Base-by-base conservation (phyloP, 2,888 invertebrate genomes). In the Dromius quadrimaculatus region DNA sequence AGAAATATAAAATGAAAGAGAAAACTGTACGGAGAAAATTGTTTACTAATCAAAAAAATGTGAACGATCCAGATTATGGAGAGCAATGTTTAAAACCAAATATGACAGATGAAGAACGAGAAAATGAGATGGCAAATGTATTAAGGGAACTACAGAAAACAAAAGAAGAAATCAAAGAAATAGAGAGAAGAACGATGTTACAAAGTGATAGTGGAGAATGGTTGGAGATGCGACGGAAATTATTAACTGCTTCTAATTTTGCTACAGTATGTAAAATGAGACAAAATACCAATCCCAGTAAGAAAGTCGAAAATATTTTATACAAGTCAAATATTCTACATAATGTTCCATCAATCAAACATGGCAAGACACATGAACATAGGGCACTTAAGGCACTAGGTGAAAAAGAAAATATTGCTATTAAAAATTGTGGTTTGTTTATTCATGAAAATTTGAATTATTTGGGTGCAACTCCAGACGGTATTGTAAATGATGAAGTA, bases 191-290 rank as follows among this genome's bases (percentile, higher is more conserved):
- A 2, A 32, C 54, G 2, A 1, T 57, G 6, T 6, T 32, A 8
- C 54, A 57, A 32, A 15, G 13, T 32, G 54, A 6, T 13, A 32
- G 32, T 32, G 54, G 17, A 1, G 8, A 13, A 1, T 57, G 54
- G 54, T 9, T 57, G 34, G 54, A 28, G 15, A 15, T 13, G 13
- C 1, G 54, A 4, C 4, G 32, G 2, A 57, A 57, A 32, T 9
- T 57, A 1, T 34, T 57, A 57, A 57, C 54, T 5, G 54, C 54
- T n/a, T 57, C 54, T 1, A 57, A 57, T 13, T 57, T 57, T 32
- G 54, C 13, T 6, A 22, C 6, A 22, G n/a, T 50, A 5, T 50
- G 50, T 22, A 50, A 50, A 50, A 19, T 6, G 5, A 50, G 57
- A 57, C 9, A 57, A 6, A 32, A 2, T 17, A 57, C 32, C 8